Evolutionary conservation across 2,797 vertebrate species (phyloP), one percentile per base, ranked within the genome.

Genomic region (Myripristis murdjan): DNA sequence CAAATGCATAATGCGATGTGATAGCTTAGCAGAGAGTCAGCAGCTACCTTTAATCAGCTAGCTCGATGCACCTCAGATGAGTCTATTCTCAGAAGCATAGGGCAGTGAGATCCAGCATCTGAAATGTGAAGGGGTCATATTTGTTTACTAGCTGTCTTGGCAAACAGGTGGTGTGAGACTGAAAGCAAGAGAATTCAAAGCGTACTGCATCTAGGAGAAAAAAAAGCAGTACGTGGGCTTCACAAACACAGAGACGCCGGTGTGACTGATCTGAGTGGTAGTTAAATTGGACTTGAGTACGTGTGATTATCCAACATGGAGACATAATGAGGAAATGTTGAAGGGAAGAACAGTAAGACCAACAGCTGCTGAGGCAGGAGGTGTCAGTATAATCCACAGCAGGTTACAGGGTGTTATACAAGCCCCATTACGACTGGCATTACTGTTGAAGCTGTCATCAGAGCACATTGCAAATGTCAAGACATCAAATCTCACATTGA

Each of bases 331-430:
- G 85, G 56, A 64, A 69, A 63, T 12, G 18, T 16, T 71, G 46
- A 75, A 62, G 70, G 66, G 33, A 72, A 65, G 73, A 82, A 77
- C 69, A 77, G 72, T 63, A 55, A 74, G 49, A 73, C 41, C 48
- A 70, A 73, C 80, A 84, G 81, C 79, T 79, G 84, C 71, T 70
- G 64, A 71, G 67, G 76, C 73, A 80, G 67, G 72, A 77, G 65
- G 65, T 69, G 75, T 73, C 10, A 14, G 57, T 56, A 60, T 75
- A 49, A 73, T 81, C 70, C 65, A 44, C 82, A 78, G 77, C 73
- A 81, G 77, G 80, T 82, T 82, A 60, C 33, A 60, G 56, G 16
- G 15, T 66, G 75, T 81, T 77, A 62, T 64, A 81, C 72, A 73
- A 72, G 49, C 74, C 49, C 64, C 61, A 63, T 72, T 77, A 79